Conservation (phyloP, 2,888 invertebrate species). For the Epistrophella euchroma region DNA sequence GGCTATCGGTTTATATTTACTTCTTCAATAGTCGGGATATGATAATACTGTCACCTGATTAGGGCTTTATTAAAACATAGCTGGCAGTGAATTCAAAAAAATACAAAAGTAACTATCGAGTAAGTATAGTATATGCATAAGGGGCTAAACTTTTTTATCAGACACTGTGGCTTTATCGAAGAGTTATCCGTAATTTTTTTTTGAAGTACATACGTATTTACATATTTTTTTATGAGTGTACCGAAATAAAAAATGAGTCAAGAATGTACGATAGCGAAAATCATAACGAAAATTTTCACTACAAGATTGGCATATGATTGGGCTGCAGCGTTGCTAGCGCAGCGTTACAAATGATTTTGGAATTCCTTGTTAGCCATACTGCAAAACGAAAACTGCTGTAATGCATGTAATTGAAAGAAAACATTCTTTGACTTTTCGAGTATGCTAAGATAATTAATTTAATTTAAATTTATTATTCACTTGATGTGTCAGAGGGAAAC, state of each 20-base stretch:
- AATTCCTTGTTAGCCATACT: constrained; percentile 25
- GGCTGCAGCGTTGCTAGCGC: not conserved
- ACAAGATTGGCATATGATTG: not conserved
- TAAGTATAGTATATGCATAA: no score
- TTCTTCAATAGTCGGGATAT: no score
- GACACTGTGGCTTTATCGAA: no score
- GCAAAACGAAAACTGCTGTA: constrained; percentile 28
- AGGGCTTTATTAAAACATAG: no score
- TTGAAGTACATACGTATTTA: no score
- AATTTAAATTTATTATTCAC: constrained; percentile 72
- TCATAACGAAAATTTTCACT: not conserved
- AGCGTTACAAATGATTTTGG: constrained; percentile 18
- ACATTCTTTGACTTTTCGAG: constrained; percentile 67
- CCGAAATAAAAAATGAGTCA: not conserved
- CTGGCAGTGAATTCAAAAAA: no score
- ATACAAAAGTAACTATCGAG: no score
- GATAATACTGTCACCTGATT: no score
- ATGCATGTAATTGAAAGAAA: constrained; percentile 71
- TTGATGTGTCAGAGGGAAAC: constrained; percentile 51
- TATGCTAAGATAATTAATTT: constrained; percentile 69
- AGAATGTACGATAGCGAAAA: not conserved
- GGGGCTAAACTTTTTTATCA: no score
- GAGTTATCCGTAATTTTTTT: no score
- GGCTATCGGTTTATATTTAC: no score
- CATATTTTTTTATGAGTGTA: not conserved